phyloP scores from a whole-genome alignment of 2,888 invertebrate species.

The Saturnia pavonia region DNA sequence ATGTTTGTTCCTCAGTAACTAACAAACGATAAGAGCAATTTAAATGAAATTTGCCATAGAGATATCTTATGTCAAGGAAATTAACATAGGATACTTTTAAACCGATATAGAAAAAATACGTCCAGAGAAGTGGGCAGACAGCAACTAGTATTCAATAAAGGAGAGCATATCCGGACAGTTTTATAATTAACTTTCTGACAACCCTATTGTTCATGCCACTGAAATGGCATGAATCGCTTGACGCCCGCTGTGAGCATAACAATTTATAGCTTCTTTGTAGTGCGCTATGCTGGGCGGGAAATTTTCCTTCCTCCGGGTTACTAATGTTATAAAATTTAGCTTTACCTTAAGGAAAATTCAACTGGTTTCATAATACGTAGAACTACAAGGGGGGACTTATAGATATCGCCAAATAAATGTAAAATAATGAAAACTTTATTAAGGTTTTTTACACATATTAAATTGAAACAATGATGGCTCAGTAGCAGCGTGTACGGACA shows the following conservation, averaged over 20 bases:
- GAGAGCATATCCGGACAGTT: neutral
- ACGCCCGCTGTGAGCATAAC: neutral
- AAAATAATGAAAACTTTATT: too few relatives aligned
- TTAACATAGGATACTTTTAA: too few relatives aligned
- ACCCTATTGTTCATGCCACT: neutral
- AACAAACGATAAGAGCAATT: too few relatives aligned
- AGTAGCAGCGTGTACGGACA: too few relatives aligned
- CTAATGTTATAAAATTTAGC: neutral
- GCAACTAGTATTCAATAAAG: neutral
- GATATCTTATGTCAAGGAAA: too few relatives aligned
- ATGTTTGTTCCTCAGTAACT: too few relatives aligned
- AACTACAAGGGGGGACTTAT: neutral
- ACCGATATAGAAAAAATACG: too few relatives aligned
- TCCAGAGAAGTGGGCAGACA: too few relatives aligned
- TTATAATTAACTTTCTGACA: neutral
- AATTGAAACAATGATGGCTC: too few relatives aligned
- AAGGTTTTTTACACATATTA: too few relatives aligned
- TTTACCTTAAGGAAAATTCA: neutral
- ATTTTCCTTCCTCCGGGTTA: neutral
- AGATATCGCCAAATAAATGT: neutral
- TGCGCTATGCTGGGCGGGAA: neutral
- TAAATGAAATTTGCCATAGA: too few relatives aligned
- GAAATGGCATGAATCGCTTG: conserved; percentile 1
- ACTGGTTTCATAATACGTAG: neutral
- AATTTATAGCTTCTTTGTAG: conserved; percentile 7